Conservation (phyloP, 2,113 vertebrate genomes). For the Chitala chitala region DNA sequence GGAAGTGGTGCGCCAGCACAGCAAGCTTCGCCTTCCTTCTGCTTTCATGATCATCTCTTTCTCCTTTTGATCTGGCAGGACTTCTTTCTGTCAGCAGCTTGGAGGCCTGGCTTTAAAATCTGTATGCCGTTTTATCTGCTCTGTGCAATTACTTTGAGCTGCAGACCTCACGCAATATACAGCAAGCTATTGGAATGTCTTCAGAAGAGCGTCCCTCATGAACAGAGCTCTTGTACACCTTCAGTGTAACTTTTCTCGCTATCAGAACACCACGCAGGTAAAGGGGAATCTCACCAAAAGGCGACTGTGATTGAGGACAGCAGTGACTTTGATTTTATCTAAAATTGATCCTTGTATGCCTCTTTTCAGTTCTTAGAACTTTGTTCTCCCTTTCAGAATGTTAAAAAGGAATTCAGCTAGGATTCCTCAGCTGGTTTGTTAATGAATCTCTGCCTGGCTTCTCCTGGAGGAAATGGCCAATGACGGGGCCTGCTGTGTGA, state of each 20-base stretch:
- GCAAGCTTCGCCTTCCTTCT: neutral
- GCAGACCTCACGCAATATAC: neutral
- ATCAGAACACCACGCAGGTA: neutral
- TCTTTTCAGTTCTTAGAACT: too few relatives aligned
- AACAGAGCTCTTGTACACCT: neutral
- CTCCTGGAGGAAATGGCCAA: too few relatives aligned
- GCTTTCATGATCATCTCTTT: neutral
- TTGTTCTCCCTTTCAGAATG: too few relatives aligned
- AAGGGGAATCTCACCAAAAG: neutral
- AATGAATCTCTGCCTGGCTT: too few relatives aligned
- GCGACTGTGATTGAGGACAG: too few relatives aligned
- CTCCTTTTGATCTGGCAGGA: neutral
- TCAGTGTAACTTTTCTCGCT: too few relatives aligned
- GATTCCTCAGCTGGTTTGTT: too few relatives aligned
- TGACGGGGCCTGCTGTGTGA: too few relatives aligned
- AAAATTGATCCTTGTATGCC: too few relatives aligned
- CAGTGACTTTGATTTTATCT: too few relatives aligned
- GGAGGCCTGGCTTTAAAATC: neutral
- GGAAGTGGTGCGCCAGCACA: neutral
- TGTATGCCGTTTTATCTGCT: conserved; percentile 13
- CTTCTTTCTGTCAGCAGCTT: neutral
- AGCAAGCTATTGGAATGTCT: neutral
- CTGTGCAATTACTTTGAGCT: neutral
- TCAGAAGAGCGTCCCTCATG: neutral
- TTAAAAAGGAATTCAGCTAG: too few relatives aligned